Base-by-base conservation (phyloP, 2,113 vertebrate species). In the Campylorhamphus procurvoides region DNA sequence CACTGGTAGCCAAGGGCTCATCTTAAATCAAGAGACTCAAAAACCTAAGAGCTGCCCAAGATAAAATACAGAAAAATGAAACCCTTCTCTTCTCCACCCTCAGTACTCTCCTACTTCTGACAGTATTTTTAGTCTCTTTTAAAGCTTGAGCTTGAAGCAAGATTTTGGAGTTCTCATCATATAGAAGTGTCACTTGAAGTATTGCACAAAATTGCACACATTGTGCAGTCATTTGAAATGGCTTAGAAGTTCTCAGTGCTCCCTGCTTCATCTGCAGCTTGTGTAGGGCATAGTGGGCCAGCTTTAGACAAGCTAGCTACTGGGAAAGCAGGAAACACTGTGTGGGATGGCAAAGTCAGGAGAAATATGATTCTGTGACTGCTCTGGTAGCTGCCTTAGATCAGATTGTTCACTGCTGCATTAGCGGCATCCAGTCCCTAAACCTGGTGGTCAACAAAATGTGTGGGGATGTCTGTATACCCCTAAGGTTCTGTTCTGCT, bases 381-480 rank as follows among this genome's bases (percentile, higher is more conserved):
- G 18, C 42, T 78, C 28, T 47, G 25, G 33, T 22, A 81, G 50
- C 12, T 94, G 46, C 33, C 42, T 77, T 20, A 24, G 39, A 42
- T 59, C 55, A 33, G 22, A 39, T 10, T 79, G 23, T 14, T 18
- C 12, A 9, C 20, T 71, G 29, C 22, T 7, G 2, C n/a, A 84
- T 42, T 3, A 1, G 56, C 22, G 44, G 33, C 8, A 56, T 79
- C 33, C 74, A 63, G 62, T 24, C 35, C 28, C 24, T 82, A 52
- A 53, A 46, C 4, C 14, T 77, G 19, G 15, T 3, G 55, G 18
- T 31, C 58, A 18, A 46, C 33, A 93, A 56, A 75, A 67, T 39
- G 9, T 1, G 0, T 18, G 19, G 11, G 3, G 6, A 8, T 46
- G 9, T 24, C 47, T 58, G 35, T 56, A 53, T 20, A 49, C 6